phyloP scores from a whole-genome alignment of 2,888 invertebrate species.

The Drosophila peninsularis region DNA sequence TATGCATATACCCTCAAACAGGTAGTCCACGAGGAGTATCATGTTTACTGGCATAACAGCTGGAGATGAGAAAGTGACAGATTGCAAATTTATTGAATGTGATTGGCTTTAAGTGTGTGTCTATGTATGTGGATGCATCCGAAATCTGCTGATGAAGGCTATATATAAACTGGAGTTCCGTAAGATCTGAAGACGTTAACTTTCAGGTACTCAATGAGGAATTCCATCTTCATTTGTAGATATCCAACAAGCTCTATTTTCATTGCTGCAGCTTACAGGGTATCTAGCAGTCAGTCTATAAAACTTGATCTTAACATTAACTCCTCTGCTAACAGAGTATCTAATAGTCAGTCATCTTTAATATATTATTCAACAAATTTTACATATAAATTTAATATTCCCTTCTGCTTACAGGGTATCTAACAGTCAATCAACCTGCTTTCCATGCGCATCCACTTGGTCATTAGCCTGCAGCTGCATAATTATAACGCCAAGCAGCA shows the following conservation, averaged over 20 bases:
- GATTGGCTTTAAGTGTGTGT: not conserved
- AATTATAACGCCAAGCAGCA: constrained; percentile 68
- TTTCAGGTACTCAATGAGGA: too few species aligned
- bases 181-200: too few species aligned
- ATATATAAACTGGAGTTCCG: not conserved
- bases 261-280: not conserved
- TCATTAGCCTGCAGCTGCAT: constrained; percentile 62
- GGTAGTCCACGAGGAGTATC: constrained; percentile 11
- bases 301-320: not conserved
- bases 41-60: not conserved
- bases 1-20: constrained; percentile 11
- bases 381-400: not conserved
- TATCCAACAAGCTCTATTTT: too few species aligned
- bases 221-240: too few species aligned
- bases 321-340: constrained; percentile 4
- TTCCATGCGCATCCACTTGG: constrained; percentile 25
- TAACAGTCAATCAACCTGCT: constrained; percentile 3
- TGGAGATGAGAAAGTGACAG: constrained; percentile 3
- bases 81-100: not conserved
- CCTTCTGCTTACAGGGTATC: constrained; percentile 2
- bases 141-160: not conserved
- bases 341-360: not conserved
- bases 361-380: not conserved
- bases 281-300: not conserved
- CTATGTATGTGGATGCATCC: not conserved